These are phyloP conservation scores for Agonopterix subpropinquella DNA, from an alignment of 2,888 invertebrate genomes.

Conservation along the genomic window DNA sequence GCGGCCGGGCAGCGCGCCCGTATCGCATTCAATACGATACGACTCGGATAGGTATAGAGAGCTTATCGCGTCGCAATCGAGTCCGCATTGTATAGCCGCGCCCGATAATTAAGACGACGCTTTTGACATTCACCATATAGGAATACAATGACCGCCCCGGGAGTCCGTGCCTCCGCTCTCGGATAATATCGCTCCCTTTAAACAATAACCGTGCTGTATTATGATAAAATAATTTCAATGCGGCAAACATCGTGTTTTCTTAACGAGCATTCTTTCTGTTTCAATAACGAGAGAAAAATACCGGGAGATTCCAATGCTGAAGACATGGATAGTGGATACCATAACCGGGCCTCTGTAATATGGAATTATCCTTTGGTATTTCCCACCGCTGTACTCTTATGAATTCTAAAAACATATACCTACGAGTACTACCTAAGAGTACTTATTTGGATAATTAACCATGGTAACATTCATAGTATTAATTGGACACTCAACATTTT, in stretches of 20 bases:
- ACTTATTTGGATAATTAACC: no score
- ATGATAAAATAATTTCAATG: conserved; percentile 72
- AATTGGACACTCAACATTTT: background rate
- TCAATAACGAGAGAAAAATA: conserved; percentile 10
- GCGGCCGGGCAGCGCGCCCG: conserved; percentile 21
- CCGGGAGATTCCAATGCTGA: conserved; percentile 2
- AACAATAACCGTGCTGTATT: conserved; percentile 69
- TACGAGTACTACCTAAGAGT: background rate
- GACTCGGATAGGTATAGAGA: conserved; percentile 54
- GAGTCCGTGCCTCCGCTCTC: conserved; percentile 54
- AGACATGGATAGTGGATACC: background rate
- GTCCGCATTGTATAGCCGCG: conserved; percentile 70
- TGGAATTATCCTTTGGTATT: no score
- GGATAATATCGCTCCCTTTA: conserved; percentile 68
- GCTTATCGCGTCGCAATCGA: conserved; percentile 72
- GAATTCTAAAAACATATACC: background rate
- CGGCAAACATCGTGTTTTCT: conserved; percentile 62
- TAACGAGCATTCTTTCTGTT: conserved; percentile 55
- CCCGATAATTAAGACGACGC: conserved; percentile 75
- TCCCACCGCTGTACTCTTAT: background rate
- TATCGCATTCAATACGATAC: conserved; percentile 64
- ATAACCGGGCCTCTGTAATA: background rate
- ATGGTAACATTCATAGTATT: background rate
- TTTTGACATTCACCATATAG: conserved; percentile 76
- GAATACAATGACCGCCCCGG: conserved; percentile 74